Base-by-base conservation (phyloP, 2,797 vertebrate genomes). In the Lacerta viridis region DNA sequence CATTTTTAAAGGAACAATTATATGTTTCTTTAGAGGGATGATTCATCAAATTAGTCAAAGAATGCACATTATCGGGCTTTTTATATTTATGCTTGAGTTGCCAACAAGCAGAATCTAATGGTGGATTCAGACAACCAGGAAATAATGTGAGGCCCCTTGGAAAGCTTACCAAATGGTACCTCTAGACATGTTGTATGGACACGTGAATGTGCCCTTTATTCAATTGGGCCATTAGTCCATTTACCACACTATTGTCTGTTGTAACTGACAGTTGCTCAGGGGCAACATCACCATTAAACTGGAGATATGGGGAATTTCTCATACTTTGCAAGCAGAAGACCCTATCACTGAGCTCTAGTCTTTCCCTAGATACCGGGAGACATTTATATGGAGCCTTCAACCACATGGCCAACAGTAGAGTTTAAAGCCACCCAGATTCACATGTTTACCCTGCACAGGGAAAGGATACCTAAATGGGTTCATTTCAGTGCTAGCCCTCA, bases 1-100 rank as follows among this genome's bases (percentile, higher is more conserved):
- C 77, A 91, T 87, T 77, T 10, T 94, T 78, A 87, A 77, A 74
- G 80, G 75, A 92, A 82, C 4, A 7, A 86, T 84, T 85, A 9
- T 77, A 84, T 88, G 84, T 83, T 90, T 78, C 55, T 80, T 87
- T 36, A 77, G 61, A 39, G 61, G 69, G 36, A 61, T 85, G 82
- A 69, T 75, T 84, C 82, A 81, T 66, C 41, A 68, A 25, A 90
- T 69, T 90, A 74, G 69, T 55, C 77, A 85, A 82, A 71, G 50
- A 78, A 50, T 59, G 77, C 20, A 41, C 27, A 68, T 43, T 29
- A 76, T 81, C 43, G 2, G 43, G 20, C 8, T 13, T 68, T 41
- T 87, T 64, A 20, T 36, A 59, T 64, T 18, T 61, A 74, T 46
- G 43, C 18, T 39, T 89, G 61, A 29, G 29, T 46, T 89, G 55